Base-by-base conservation (phyloP, 2,113 vertebrate species). In the Ascaphus truei region DNA sequence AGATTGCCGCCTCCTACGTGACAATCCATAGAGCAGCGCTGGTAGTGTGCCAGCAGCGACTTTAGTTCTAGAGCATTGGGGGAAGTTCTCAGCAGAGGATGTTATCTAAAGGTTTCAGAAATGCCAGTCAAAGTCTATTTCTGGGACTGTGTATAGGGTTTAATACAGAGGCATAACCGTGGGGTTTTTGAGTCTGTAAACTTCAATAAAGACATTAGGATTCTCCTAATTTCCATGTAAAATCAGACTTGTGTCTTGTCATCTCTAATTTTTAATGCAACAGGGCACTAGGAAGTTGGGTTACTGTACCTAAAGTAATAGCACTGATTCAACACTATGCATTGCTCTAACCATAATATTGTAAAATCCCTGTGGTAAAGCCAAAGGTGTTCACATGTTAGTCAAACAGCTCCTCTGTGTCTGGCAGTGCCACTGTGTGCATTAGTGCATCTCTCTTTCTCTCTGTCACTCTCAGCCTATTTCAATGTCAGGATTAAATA, bases 11-110 rank as follows among this genome's bases (percentile, higher is more conserved):
- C 83, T 86, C 84, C 83, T 90, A 91, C 80, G 83, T 84, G 90
- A 93, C 84, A 82, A 79, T 84, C 80, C 81, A 90, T 95, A 94
- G 86, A 92, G 92, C 83, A 93, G 93, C 87, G 87, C 90, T 93
- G 93, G 89, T 83, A 81, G 83, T 60, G 72, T 88, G 89, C 85
- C 89, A 89, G 85, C 74, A 62, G 81, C 85, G 82, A 89, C 90
- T 89, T 87, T 85, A 89, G 85, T 86, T 86, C 86, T 83, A 79
- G 79, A 80, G 83, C 82, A 83, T 77, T 83, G 75, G 75, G 84
- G 84, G 81, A 90, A 50, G 63, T 66, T 59, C 11, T 25, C 37
- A 34, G 39, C 15, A 3, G 18, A 20, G 41, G 50, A 48, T 50
- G 55, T 59, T 50, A 50, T 43, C 53, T 58, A 43, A 33, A 52